phyloP scores from a whole-genome alignment of 2,113 vertebrate species.

The Clupea harengus region DNA sequence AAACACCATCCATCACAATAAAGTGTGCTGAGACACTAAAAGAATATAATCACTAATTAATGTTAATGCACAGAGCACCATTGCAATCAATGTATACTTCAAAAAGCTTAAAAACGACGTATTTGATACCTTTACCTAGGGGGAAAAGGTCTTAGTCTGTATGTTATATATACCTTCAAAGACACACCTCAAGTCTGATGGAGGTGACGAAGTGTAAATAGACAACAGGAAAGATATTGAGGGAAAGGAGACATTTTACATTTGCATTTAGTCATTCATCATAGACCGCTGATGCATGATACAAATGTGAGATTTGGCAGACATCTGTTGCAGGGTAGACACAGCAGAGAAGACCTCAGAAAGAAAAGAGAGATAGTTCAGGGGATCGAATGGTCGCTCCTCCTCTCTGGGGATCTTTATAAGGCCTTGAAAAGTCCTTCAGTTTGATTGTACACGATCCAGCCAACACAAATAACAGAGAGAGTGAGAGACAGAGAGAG shows the following conservation, averaged over 20 bases:
- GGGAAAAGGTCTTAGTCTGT: too few species aligned
- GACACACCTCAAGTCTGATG: not conserved
- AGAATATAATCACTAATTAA: not conserved
- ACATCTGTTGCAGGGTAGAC: slow-evolving; percentile 6
- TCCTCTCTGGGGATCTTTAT: slow-evolving; percentile 14
- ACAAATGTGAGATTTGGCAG: slow-evolving; percentile 1
- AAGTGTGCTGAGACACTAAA: not conserved
- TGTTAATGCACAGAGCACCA: not conserved
- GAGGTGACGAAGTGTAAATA: not conserved
- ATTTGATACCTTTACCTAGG: not conserved
- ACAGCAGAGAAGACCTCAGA: not conserved
- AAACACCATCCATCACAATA: not conserved
- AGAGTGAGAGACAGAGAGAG: not conserved
- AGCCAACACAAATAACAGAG: not conserved
- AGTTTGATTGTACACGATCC: not conserved
- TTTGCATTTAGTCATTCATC: too few species aligned
- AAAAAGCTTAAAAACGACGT: not conserved
- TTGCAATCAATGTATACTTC: not conserved
- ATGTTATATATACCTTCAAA: not conserved
- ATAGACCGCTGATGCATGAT: not conserved
- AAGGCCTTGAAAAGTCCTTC: slow-evolving; percentile 19
- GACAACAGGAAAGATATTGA: not conserved
- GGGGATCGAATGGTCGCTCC: not conserved
- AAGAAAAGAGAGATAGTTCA: slow-evolving; percentile 8
- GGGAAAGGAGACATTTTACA: not conserved